Conservation (phyloP, 1,140 invertebrate species). For the Leptinotarsa texana region DNA sequence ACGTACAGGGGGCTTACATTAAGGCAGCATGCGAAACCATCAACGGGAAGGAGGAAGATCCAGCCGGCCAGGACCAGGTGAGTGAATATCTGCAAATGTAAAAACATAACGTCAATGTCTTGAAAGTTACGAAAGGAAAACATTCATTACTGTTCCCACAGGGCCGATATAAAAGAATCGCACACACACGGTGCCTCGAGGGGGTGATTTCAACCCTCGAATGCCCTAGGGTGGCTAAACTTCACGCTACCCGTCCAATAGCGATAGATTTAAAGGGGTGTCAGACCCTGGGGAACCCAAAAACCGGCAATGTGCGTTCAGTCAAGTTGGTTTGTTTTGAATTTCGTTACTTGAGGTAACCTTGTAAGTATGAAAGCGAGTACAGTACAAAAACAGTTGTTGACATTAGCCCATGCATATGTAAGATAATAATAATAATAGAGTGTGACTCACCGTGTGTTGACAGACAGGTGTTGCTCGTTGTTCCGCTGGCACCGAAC, state of each 20-base stretch:
- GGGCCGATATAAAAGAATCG: not conserved
- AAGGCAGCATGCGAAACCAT: conserved; percentile 25
- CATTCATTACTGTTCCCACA: not conserved
- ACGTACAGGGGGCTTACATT: conserved; percentile 92
- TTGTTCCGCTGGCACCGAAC: conserved; percentile 7
- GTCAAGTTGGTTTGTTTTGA: not conserved
- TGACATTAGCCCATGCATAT: not conserved
- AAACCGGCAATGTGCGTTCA: not conserved
- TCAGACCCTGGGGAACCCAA: conserved; percentile 33
- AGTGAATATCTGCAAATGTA: conserved; percentile 3
- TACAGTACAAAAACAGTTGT: not conserved
- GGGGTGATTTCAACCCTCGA: not conserved
- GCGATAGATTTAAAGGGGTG: conserved; percentile 50
- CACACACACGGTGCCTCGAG: not conserved
- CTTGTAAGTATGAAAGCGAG: not conserved
- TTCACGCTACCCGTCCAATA: conserved; percentile 33
- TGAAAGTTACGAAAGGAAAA: conserved; percentile 1
- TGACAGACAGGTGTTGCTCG: conserved; percentile 16
- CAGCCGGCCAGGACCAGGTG: not conserved
- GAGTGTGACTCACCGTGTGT: conserved; percentile 4
- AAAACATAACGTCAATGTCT: not conserved
- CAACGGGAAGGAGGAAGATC: not conserved
- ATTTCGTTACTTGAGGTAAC: not conserved
- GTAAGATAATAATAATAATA: not conserved
- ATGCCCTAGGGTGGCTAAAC: not conserved